These are phyloP conservation scores for Formica selysi DNA, from an alignment of 1,140 invertebrate species.

Conservation along the genomic window DNA sequence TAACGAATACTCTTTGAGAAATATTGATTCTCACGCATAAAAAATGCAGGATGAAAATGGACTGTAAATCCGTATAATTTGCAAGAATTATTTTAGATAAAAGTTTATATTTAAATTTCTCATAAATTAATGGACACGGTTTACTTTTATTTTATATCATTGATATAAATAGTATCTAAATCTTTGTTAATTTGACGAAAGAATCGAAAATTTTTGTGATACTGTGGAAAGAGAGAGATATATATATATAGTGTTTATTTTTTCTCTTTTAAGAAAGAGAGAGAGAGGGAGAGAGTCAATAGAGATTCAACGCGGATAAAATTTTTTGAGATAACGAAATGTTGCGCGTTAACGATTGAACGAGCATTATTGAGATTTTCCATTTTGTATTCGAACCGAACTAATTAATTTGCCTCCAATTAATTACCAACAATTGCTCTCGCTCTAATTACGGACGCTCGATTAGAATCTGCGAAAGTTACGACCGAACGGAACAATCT, in stretches of 20 bases:
- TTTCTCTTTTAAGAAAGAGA: not conserved
- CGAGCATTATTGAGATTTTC: constrained; percentile 66
- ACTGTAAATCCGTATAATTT: not conserved
- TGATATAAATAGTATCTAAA: not conserved
- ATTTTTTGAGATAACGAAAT: not conserved
- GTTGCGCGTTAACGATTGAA: not conserved
- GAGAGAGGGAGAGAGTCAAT: no score
- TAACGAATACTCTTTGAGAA: no score
- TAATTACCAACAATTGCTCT: constrained; percentile 75
- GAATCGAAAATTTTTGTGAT: no score
- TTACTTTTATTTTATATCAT: not conserved
- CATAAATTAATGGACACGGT: not conserved
- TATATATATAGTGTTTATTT: not conserved
- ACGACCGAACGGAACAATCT: constrained; percentile 69
- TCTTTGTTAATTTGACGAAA: not conserved
- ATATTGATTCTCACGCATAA: not conserved
- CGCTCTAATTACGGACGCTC: constrained; percentile 73
- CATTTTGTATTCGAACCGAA: constrained; percentile 63
- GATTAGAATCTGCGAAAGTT: constrained; percentile 76
- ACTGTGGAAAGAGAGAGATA: not conserved
- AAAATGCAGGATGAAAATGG: not conserved
- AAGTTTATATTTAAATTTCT: not conserved
- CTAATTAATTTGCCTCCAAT: constrained; percentile 75
- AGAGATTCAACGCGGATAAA: not conserved
- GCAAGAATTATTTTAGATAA: not conserved